phyloP scores from a whole-genome alignment of 2,113 vertebrate species.

The Poeciliopsis prolifica region DNA sequence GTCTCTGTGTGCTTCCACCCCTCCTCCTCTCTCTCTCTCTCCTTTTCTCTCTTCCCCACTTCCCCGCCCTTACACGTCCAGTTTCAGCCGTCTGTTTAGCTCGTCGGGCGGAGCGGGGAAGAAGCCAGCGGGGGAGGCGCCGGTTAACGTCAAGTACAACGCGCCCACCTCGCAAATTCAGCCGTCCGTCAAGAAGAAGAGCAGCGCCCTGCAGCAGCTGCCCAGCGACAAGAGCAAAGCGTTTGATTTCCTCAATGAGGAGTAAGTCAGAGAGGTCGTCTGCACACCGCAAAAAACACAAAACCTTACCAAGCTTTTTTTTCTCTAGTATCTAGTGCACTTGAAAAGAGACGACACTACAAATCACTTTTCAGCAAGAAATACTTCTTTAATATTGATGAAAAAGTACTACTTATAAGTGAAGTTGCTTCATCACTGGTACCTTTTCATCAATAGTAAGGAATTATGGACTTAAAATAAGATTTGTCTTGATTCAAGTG shows the following conservation, averaged over 20 bases:
- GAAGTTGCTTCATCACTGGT: too few species aligned
- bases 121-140: constrained; percentile 86
- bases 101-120: constrained; percentile 89
- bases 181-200: constrained; percentile 95
- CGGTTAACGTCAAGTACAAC: constrained; percentile 97
- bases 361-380: too few species aligned
- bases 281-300: too few species aligned
- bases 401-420: too few species aligned
- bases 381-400: too few species aligned
- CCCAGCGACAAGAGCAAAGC: constrained; percentile 97
- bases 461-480: too few species aligned
- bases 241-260: constrained; percentile 98
- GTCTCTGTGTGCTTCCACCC: constrained; percentile 62
- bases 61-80: constrained; percentile 72
- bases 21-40: background rate
- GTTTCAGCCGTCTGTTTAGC: constrained; percentile 98
- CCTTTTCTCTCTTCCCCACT: constrained; percentile 15
- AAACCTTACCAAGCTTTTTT: too few species aligned
- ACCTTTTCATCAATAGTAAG: too few species aligned
- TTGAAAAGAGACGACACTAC: too few species aligned
- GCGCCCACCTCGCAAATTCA: constrained; percentile 95
- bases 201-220: constrained; percentile 93
- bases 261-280: constrained; percentile 81
- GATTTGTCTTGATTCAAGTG: too few species aligned
- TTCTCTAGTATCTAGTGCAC: too few species aligned